These are phyloP conservation scores for Felis chaus DNA, from an alignment of 2,113 vertebrate genomes.

Conservation along the genomic window DNA sequence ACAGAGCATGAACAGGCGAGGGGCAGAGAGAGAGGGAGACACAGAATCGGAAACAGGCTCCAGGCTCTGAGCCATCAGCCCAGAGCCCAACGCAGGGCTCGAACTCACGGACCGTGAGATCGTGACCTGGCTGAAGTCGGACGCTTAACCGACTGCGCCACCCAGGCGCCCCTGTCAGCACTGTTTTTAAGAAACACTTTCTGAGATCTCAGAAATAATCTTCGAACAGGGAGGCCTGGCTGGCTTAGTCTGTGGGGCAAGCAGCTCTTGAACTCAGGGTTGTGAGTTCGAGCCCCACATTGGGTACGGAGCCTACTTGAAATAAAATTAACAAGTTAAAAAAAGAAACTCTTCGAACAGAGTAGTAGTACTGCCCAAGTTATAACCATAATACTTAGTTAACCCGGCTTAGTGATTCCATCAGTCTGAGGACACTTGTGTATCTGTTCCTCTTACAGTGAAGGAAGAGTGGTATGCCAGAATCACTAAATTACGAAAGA, in stretches of 20 bases:
- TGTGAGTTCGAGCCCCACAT: neutral
- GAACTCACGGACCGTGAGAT: too few relatives aligned
- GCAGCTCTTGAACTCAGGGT: neutral
- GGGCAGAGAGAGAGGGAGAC: too few relatives aligned
- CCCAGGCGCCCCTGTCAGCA: too few relatives aligned
- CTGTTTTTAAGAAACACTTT: neutral
- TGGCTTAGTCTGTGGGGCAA: neutral
- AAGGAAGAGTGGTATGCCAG: slow-evolving; percentile 86
- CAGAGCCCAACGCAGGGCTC: too few relatives aligned
- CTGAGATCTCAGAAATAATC: neutral
- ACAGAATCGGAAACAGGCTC: too few relatives aligned
- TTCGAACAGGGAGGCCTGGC: neutral
- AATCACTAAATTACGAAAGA: slow-evolving; percentile 85
- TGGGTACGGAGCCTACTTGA: neutral
- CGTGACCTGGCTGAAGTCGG: too few relatives aligned
- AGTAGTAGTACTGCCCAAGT: neutral
- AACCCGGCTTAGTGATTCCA: neutral
- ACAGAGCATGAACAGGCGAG: too few relatives aligned
- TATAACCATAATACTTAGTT: neutral
- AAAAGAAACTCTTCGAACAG: neutral
- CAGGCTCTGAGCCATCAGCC: too few relatives aligned
- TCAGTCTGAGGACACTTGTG: neutral
- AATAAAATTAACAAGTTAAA: neutral
- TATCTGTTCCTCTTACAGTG: slow-evolving; percentile 58
- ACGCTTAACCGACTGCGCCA: too few relatives aligned